Evolutionary conservation across 2,888 invertebrate genomes (phyloP), one percentile per base, ranked within the genome.

Genomic region (Raillietiella orientalis): DNA sequence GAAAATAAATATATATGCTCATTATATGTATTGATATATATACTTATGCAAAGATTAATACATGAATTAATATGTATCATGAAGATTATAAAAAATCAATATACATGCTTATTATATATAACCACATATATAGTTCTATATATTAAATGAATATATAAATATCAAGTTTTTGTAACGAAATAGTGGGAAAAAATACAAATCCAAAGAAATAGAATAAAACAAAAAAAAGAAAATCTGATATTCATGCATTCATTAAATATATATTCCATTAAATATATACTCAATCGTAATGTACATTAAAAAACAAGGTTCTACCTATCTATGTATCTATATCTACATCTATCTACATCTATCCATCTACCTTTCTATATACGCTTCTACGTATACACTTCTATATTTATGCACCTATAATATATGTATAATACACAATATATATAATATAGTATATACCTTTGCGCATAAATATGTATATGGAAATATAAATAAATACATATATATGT

Each of bases 381-480:
- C 14, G 14, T 23, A 23, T 23, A 23, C 14, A 23, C 14, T 14
- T 23, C 13, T 23, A 23, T 23, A 23, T 23, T 10, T 23, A 23
- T 23, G 14, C 13, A 23, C 13, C 10, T 23, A 23, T 23, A 8
- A 6, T 23, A 8, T 23, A 23, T 23, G n/a, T 24, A n/a, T 12
- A 25, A 20, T 21, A 20, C 20, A 25, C 20, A 25, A 25, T 28
- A 25, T 25, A 28, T 25, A 28, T 17, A 28, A 19, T 25, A 20
- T 15, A 25, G 21, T 25, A 16, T 28, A 17, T 25, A 25, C 25
- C 19, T 28, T 24, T 28, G 17, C 24, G 17, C 24, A 28, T 28
- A 25, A 24, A 25, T 25, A 28, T 28, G 17, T 28, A 25, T 25
- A 25, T 25, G 11, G 16, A 25, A 24, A 28, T 28, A 25, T 8